Conservation (phyloP, 2,113 vertebrate genomes). For the Oreochromis spilurus region DNA sequence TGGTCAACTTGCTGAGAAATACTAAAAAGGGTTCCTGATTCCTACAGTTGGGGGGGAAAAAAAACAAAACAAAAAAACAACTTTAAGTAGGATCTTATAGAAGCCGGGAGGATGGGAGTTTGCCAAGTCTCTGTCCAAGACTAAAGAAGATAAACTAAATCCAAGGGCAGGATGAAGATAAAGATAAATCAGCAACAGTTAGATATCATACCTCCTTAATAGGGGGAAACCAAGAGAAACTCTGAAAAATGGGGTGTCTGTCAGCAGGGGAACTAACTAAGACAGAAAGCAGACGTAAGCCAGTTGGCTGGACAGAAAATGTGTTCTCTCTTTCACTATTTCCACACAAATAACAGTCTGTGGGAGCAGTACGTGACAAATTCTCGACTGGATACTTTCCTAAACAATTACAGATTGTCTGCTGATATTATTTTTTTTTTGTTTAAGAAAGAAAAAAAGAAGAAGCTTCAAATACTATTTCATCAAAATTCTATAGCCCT, state of each 20-base stretch:
- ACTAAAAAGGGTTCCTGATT: neutral
- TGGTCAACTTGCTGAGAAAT: neutral
- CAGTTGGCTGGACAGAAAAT: neutral
- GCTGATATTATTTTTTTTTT: neutral
- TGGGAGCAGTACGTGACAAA: slow-evolving; percentile 9
- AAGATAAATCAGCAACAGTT: neutral
- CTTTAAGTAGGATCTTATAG: neutral
- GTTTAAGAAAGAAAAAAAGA: neutral
- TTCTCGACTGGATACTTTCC: neutral
- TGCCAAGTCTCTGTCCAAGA: neutral
- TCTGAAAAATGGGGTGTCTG: slow-evolving; percentile 14
- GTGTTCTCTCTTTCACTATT: slow-evolving; percentile 12
- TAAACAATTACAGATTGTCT: neutral
- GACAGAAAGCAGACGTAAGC: slow-evolving; percentile 40
- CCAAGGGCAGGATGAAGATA: neutral
- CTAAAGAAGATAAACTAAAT: neutral
- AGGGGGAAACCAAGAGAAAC: neutral
- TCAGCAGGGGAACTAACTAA: neutral
- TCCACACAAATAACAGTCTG: neutral
- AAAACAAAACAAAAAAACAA: neutral
- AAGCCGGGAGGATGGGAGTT: neutral
- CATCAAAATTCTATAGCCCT: neutral
- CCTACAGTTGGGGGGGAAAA: neutral
- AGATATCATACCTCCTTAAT: neutral
- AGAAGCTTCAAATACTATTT: neutral